phyloP scores from a whole-genome alignment of 2,113 vertebrate genomes.

The Falcunculus frontatus region DNA sequence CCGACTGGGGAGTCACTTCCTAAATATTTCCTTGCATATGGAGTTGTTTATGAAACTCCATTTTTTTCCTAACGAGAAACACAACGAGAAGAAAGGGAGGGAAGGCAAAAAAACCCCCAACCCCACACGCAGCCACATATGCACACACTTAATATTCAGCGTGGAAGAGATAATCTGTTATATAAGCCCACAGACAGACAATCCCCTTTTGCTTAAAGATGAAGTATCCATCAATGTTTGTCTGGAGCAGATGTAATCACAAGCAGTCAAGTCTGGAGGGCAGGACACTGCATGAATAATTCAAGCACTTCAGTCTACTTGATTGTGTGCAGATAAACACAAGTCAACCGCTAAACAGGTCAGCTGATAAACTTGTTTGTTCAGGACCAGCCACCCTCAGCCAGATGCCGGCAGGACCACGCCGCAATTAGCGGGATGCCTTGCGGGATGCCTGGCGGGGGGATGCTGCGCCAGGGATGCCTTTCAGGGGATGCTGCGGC shows the following conservation, averaged over 20 bases:
- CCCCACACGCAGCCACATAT: not conserved
- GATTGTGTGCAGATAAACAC: slow-evolving; percentile 87
- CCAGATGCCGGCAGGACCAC: slow-evolving; percentile 60
- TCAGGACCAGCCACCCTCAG: slow-evolving; percentile 72
- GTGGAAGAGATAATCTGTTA: slow-evolving; percentile 62
- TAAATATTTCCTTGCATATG: slow-evolving; percentile 49
- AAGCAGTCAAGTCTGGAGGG: slow-evolving; percentile 86
- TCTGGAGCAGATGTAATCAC: slow-evolving; percentile 88
- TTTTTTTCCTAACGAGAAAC: slow-evolving; percentile 3
- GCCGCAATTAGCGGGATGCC: slow-evolving; percentile 62
- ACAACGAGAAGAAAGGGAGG: not conserved
- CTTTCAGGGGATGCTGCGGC: not conserved
- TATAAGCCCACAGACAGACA: slow-evolving; percentile 68
- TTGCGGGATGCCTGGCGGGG: not conserved
- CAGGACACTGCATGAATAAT: slow-evolving; percentile 86
- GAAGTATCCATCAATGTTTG: slow-evolving; percentile 80
- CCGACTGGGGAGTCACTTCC: slow-evolving; percentile 33
- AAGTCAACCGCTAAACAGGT: slow-evolving; percentile 84
- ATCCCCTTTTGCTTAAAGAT: slow-evolving; percentile 63
- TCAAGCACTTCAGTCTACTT: slow-evolving; percentile 82
- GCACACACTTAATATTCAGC: slow-evolving; percentile 50
- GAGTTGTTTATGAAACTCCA: slow-evolving; percentile 36
- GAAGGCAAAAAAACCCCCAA: not conserved
- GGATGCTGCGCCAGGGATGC: not conserved
- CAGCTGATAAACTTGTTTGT: slow-evolving; percentile 89